Conservation (phyloP, 1,140 invertebrate genomes). For the Cheumatopsyche charites region DNA sequence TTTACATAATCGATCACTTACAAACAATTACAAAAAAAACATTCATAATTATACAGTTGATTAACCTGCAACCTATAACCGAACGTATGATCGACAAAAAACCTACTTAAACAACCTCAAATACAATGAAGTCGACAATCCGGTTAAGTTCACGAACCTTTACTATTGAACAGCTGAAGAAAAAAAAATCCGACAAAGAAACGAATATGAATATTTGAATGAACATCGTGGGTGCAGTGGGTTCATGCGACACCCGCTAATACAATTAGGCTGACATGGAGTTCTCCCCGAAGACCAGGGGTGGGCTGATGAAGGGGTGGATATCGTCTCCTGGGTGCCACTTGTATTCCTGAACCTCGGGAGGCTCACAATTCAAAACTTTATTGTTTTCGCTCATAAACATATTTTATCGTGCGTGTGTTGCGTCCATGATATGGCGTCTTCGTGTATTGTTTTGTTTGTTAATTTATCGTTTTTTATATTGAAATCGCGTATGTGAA, state of each 20-base stretch:
- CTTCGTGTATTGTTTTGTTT: no score
- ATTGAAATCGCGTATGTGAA: no score
- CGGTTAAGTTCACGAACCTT: not conserved
- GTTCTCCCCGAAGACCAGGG: constrained; percentile 15
- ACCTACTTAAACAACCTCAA: not conserved
- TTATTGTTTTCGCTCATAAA: constrained; percentile 36
- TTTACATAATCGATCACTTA: no score
- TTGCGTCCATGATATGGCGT: no score
- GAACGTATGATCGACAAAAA: no score
- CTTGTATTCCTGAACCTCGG: constrained; percentile 22
- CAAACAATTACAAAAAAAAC: no score
- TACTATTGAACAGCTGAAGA: no score
- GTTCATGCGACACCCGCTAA: constrained; percentile 25
- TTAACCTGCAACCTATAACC: no score
- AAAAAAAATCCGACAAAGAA: no score
- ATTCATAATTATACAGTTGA: no score
- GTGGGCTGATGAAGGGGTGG: not conserved
- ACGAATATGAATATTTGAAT: no score
- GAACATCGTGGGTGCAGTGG: not conserved
- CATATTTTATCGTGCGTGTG: not conserved
- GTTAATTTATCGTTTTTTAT: no score
- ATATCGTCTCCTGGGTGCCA: not conserved
- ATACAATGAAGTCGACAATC: not conserved
- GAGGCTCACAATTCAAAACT: constrained; percentile 26
- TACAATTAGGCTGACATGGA: constrained; percentile 43